Base-by-base conservation (phyloP, 2,113 vertebrate genomes). In the Elephantulus edwardii region DNA sequence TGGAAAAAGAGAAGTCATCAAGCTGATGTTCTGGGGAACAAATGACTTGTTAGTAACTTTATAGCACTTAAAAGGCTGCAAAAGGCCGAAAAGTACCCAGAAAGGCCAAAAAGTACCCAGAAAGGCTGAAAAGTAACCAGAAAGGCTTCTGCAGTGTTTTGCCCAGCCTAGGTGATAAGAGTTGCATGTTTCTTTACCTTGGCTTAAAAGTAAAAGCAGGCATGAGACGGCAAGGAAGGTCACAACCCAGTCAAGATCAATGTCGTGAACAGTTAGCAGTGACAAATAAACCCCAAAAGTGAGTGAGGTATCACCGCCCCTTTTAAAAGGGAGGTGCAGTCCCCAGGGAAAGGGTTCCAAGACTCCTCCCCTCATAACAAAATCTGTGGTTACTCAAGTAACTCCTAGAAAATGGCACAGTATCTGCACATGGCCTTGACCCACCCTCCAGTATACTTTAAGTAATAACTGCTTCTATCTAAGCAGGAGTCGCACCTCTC, bases 71-170 rank as follows among this genome's bases (percentile, higher is more conserved):
- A 50, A n/a, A n/a, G n/a, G n/a, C n/a, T n/a, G n/a, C n/a, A n/a
- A n/a, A n/a, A n/a, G n/a, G n/a, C n/a, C n/a, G n/a, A n/a, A n/a
- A 46, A 79, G 87, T 81, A 40, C 71, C 71, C 68, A 93, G 30
- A 33, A 44, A 56, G 17, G 44, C 10, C 48, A 78, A 68, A n/a
- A 40, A 46, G 22, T 6, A 66, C n/a, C 75, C 3, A 81, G 70
- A 79, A 66, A 64, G 20, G 60, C 33, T n/a, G 48, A 28, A 26
- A 50, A 48, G 20, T 7, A 64, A 30, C 70, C 2, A 80, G 60
- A 78, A 64, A 62, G 19, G 58, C 33, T 33, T 52, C 30, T 26
- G 42, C 3, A 38, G 1, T 81, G 52, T 14, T 80, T 6, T 81
- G 11, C 74, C 77, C 44, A 81, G 1, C 11, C 9, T 79, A 78